Evolutionary conservation across 2,797 vertebrate species (phyloP), one percentile per base, ranked within the genome.

Genomic region (Acanthis flammea): DNA sequence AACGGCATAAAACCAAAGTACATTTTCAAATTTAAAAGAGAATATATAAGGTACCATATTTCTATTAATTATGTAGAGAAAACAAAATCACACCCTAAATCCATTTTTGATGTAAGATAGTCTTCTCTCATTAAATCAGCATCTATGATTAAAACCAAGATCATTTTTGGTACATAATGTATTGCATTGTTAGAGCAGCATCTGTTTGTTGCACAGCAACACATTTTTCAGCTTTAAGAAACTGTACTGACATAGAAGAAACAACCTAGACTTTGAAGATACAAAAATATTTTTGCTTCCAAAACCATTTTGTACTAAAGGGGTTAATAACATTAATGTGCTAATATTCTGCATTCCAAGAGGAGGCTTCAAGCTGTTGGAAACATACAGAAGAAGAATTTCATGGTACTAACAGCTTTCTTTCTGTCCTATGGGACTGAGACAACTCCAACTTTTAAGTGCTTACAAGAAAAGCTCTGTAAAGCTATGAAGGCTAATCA

Each of bases 101-200:
- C 98, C 98, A 99, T 98, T 99, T 99, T 98, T 98, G 98, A 98
- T 99, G 98, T 98, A 98, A 99, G 98, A 98, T 98, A 98, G 98
- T 98, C 98, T 98, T 99, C 98, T 99, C 98, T 99, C 99, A 99
- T 99, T 99, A 99, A 99, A 99, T 99, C 98, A 99, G 98, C 98
- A 98, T 99, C 98, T 98, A 99, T 98, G 99, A 99, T 99, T 99
- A 99, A 99, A 99, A 99, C 97, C 98, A 98, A 99, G 98, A 99
- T 99, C 98, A 98, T 99, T 99, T 99, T 98, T 98, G 98, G 98
- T 99, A 98, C 98, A 99, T 99, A 99, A 99, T 98, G 98, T 98
- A 99, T 99, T 98, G 98, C 98, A 98, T 98, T 99, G 98, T 99
- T 99, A 98, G 97, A 99, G 98, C 97, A 99, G 99, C 99, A 99